Base-by-base conservation (phyloP, 2,113 vertebrate genomes). In the Bambusicola thoracicus region DNA sequence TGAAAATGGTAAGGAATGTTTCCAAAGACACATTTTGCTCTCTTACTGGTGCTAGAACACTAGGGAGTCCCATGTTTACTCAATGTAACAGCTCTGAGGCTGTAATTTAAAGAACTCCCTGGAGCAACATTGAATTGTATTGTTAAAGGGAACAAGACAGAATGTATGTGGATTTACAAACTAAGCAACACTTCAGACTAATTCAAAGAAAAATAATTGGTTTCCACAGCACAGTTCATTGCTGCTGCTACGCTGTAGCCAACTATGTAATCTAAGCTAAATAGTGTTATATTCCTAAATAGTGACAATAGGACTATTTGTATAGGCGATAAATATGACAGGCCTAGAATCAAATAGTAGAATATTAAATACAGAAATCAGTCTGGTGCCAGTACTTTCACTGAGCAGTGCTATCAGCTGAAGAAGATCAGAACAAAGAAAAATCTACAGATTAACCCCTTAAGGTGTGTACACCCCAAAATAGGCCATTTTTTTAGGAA, bases 161-260 rank as follows among this genome's bases (percentile, higher is more conserved):
- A 97, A 96, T 93, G 79, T 90, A 93, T 81, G 67, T 92, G 81
- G 84, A 91, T 95, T 96, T 97, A 91, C 90, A 90, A 86, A 94
- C 70, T 91, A 84, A 95, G 89, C 81, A 90, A 85, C 5, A 44
- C 27, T 94, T 95, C 93, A 84, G 48, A 92, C 70, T 89, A 79
- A 85, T 72, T 91, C 16, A 66, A 89, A 83, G 79, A 75, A 82
- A 76, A 76, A 78, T 29, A 53, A 74, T 92, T 73, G 25, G 89
- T 96, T 94, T 92, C 91, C 84, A 96, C 83, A 97, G 94, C 94
- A 95, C 62, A 92, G 86, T 95, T 90, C 90, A 96, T 95, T 94
- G 95, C 94, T 95, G 96, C 98, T 99, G 98, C 98, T 98, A 98
- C 97, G 95, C 92, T 93, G 97, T 98, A 98, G 97, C 98, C 98